Conservation (phyloP, 1,140 invertebrate genomes). For the Drosophila navojoa region DNA sequence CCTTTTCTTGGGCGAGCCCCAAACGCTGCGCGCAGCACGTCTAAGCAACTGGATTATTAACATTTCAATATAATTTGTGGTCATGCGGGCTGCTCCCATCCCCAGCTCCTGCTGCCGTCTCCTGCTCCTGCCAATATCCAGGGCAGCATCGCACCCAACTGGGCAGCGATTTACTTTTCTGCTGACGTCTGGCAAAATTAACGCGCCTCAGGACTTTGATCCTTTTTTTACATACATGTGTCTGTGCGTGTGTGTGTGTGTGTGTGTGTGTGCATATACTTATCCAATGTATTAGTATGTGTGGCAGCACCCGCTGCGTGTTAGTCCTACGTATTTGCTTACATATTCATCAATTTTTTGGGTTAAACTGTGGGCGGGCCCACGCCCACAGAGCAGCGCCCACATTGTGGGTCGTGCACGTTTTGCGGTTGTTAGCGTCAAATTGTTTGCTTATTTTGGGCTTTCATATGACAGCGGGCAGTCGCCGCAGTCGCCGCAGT, state of each 20-base stretch:
- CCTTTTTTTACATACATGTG: constrained; percentile 53
- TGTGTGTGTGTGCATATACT: background rate
- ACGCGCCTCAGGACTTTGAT: constrained; percentile 79
- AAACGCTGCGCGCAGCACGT: constrained; percentile 46
- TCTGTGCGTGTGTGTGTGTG: constrained; percentile 1
- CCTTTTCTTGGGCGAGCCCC: constrained; percentile 54
- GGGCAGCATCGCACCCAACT: constrained; percentile 18
- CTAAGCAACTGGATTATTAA: constrained; percentile 81
- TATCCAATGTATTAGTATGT: constrained; percentile 36
- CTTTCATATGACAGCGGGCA: constrained; percentile 73
- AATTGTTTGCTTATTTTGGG: constrained; percentile 79
- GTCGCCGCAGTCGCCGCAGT: constrained; percentile 71
- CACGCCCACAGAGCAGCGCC: background rate
- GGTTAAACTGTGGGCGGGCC: constrained; percentile 72
- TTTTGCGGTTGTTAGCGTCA: constrained; percentile 78
- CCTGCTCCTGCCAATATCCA: background rate
- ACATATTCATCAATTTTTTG: constrained; percentile 82
- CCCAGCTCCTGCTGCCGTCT: background rate
- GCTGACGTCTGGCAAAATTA: constrained; percentile 77
- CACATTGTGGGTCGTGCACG: constrained; percentile 41
- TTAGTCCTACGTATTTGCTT: constrained; percentile 71
- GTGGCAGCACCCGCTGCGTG: constrained; percentile 58
- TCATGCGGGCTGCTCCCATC: background rate
- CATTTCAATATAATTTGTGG: constrained; percentile 82
- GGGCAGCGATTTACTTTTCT: constrained; percentile 63